Evolutionary conservation across 2,888 invertebrate genomes (phyloP).

Genomic region (Cheilosia soror): DNA sequence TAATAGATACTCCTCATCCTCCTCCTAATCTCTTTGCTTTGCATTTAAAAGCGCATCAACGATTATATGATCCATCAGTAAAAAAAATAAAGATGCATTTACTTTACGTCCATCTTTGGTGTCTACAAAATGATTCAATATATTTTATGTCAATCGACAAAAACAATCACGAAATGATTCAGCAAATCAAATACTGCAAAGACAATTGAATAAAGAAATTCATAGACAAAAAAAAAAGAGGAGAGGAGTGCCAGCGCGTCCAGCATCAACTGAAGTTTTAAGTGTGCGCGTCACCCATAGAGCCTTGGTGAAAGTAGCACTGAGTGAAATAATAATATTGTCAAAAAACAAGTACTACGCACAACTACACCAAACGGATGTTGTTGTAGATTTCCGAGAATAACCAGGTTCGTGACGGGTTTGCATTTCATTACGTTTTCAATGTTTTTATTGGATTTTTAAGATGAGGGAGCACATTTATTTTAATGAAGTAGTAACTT

Average conservation of each 20-base stretch:
- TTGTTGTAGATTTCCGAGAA: conserved; percentile 4
- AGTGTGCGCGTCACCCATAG: conserved; percentile 21
- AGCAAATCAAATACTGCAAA: conserved; percentile 26
- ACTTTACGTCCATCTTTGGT: conserved; percentile 2
- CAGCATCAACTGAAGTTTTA: conserved; percentile 5
- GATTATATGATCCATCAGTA: conserved; percentile 19
- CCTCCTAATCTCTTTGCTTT: not conserved
- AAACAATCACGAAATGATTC: conserved; percentile 27
- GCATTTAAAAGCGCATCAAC: conserved; percentile 12
- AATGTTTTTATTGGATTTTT: conserved; percentile 2
- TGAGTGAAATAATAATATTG: conserved; percentile 18
- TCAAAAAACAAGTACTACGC: conserved; percentile 7
- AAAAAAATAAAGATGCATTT: not conserved
- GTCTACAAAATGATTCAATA: not conserved
- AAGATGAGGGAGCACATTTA: conserved; percentile 1
- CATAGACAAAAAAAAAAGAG: conserved; percentile 11
- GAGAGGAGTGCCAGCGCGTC: conserved; percentile 19
- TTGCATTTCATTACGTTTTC: conserved; percentile 20
- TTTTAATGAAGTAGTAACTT: conserved; percentile 14
- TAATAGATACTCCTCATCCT: not conserved
- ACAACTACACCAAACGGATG: conserved; percentile 14
- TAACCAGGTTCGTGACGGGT: not conserved
- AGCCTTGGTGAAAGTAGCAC: conserved; percentile 47
- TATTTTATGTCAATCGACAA: conserved; percentile 18
- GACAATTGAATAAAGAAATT: conserved; percentile 47